These are phyloP conservation scores for Chromobotia macracanthus DNA, from an alignment of 2,797 vertebrate species.

Conservation along the genomic window DNA sequence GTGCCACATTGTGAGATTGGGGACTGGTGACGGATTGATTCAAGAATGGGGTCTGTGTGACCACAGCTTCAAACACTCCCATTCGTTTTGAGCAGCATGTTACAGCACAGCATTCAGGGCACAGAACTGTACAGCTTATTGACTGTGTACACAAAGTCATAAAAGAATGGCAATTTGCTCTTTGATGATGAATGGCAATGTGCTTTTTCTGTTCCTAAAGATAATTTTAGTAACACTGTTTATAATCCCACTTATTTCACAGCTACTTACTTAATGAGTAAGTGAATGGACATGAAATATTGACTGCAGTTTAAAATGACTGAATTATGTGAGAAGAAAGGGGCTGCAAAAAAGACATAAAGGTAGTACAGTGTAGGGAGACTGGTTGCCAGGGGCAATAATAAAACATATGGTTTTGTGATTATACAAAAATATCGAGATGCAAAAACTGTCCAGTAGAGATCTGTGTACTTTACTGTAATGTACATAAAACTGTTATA, in stretches of 20 bases:
- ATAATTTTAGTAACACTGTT: constrained; percentile 6
- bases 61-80: constrained; percentile 19
- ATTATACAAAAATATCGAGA: too few species aligned
- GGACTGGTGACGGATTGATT: constrained; percentile 44
- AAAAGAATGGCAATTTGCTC: constrained; percentile 4
- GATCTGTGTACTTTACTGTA: too few species aligned
- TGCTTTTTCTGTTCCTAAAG: constrained; percentile 11
- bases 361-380: neutral
- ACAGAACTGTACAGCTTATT: neutral
- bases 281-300: neutral
- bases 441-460: too few species aligned
- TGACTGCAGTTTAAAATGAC: neutral
- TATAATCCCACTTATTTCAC: neutral
- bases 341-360: neutral
- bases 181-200: constrained; percentile 31
- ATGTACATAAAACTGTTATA: too few species aligned
- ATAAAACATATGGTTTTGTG: neutral
- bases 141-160: neutral
- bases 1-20: constrained; percentile 42
- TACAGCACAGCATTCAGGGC: neutral
- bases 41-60: constrained; percentile 40
- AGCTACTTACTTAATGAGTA: neutral
- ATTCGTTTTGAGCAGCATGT: constrained; percentile 12
- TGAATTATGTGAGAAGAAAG: neutral
- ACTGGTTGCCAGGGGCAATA: neutral